These are phyloP conservation scores for Austrofundulus limnaeus DNA, from an alignment of 2,113 vertebrate species.

Conservation along the genomic window DNA sequence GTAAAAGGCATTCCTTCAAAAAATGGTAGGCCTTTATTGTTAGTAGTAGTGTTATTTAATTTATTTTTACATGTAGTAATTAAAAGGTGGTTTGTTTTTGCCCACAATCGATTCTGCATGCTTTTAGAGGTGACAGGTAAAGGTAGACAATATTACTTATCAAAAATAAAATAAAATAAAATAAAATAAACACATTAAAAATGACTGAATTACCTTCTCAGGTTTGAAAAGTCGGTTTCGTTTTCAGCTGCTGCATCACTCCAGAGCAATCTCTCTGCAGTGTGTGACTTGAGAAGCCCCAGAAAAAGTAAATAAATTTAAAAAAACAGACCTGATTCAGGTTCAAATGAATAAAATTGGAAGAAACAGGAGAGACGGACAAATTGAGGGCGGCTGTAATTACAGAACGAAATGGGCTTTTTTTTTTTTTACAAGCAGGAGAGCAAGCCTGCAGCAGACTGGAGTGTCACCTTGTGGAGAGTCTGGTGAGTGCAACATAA, in stretches of 20 bases:
- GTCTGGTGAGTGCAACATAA: slow-evolving; percentile 3
- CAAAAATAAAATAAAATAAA: too few species aligned
- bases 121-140: not conserved
- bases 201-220: slow-evolving; percentile 18
- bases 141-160: too few species aligned
- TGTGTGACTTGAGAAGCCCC: not conserved
- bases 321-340: slow-evolving; percentile 8
- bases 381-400: slow-evolving; percentile 22
- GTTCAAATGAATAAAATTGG: slow-evolving; percentile 30
- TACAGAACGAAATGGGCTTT: slow-evolving; percentile 10
- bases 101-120: not conserved
- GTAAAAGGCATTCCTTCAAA: too few species aligned
- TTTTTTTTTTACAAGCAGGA: not conserved
- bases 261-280: slow-evolving; percentile 2
- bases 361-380: slow-evolving; percentile 14
- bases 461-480: slow-evolving; percentile 59
- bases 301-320: too few species aligned
- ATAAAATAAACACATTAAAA: too few species aligned
- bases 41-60: too few species aligned
- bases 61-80: too few species aligned
- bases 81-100: too few species aligned
- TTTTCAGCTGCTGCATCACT: slow-evolving; percentile 6
- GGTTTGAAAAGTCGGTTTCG: slow-evolving; percentile 6
- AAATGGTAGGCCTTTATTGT: too few species aligned
- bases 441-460: slow-evolving; percentile 19